A percentile compares a stretch with the other conserved stretches of the same genome.
phyloP scores from a whole-genome alignment of 2,113 vertebrate genomes.

The Podiceps cristatus region DNA sequence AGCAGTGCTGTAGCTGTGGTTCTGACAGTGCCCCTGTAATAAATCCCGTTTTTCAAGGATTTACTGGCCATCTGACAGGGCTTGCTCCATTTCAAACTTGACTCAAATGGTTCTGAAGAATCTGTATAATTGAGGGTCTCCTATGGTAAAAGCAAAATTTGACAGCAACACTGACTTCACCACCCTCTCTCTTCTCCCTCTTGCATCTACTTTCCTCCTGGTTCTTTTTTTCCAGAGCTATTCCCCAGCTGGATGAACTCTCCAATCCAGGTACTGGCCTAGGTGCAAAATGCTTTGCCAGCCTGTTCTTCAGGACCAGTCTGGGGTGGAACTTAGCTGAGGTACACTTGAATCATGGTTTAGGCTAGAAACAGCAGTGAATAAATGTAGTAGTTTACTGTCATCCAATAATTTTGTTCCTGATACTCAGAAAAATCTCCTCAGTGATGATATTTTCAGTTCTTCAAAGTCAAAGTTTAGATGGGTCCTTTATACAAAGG shows the following conservation, averaged over 20 bases:
- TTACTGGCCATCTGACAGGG: not conserved
- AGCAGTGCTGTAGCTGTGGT: not conserved
- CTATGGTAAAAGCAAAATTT: not conserved
- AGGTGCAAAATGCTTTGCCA: not conserved
- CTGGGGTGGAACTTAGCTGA: not conserved
- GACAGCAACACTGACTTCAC: not conserved
- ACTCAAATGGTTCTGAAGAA: not conserved
- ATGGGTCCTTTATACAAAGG: not conserved
- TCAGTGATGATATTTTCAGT: not conserved
- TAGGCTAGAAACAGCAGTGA: not conserved
- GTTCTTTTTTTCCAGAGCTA: not conserved
- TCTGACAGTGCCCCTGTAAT: not conserved
- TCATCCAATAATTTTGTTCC: not conserved
- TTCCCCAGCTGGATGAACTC: not conserved
- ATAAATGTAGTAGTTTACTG: not conserved
- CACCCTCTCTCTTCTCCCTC: not conserved
- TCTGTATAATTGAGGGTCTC: not conserved
- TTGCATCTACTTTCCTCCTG: not conserved
- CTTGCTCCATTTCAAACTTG: not conserved
- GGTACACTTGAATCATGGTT: not conserved
- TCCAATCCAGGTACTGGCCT: not conserved
- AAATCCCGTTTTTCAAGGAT: slow-evolving; percentile 19
- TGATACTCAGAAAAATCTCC: not conserved
- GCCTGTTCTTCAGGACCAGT: not conserved
- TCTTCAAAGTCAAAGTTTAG: not conserved